A percentile compares a stretch with the other conserved stretches of the same genome.
phyloP scores from a whole-genome alignment of 2,113 vertebrate species.

The Rhizomys pruinosus region DNA sequence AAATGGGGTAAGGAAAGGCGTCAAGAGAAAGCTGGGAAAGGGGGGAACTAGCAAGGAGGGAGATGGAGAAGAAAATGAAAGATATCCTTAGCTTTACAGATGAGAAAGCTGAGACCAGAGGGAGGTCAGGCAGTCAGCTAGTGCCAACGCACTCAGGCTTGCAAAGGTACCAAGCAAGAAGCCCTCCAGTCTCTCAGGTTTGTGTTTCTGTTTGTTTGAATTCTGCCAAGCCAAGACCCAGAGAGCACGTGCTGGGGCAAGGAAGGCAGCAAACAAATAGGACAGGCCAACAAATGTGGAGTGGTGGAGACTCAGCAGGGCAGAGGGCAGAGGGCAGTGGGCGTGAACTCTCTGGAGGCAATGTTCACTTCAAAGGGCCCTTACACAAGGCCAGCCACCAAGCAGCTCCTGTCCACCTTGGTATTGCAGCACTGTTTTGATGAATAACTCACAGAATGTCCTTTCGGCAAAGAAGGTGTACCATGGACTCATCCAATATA shows the following conservation, averaged over 20 bases:
- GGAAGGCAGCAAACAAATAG: background rate
- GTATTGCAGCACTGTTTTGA: background rate
- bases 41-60: background rate
- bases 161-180: background rate
- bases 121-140: background rate
- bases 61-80: background rate
- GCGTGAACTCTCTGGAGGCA: background rate
- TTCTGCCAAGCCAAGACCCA: background rate
- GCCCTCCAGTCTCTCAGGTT: too few relatives aligned
- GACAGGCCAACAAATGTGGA: background rate
- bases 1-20: background rate
- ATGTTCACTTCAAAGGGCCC: background rate
- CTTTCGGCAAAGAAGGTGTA: background rate
- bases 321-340: background rate
- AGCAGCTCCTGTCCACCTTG: background rate
- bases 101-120: slow-evolving; percentile 15
- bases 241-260: background rate
- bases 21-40: background rate
- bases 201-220: background rate
- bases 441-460: slow-evolving; percentile 49
- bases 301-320: background rate
- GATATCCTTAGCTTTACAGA: background rate
- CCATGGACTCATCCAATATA: background rate
- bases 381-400: background rate
- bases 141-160: background rate